phyloP scores from a whole-genome alignment of 2,797 vertebrate genomes.

The Myioborus miniatus region DNA sequence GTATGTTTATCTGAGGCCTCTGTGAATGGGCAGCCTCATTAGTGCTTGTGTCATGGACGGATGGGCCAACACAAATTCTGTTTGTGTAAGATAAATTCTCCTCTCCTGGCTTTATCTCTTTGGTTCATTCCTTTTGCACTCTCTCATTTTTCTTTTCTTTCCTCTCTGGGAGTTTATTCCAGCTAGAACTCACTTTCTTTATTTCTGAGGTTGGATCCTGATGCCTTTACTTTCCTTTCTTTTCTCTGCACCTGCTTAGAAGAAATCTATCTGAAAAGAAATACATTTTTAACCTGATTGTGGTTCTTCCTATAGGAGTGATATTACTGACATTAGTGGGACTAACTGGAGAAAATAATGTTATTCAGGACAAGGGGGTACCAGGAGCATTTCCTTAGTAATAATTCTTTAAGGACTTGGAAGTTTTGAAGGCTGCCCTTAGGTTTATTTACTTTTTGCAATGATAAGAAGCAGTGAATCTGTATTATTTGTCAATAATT shows the following conservation, averaged over 20 bases:
- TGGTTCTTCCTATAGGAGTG: not conserved
- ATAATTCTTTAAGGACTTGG: not conserved
- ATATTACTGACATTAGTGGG: not conserved
- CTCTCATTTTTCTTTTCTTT: not conserved
- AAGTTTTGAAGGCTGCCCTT: not conserved
- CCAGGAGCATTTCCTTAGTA: not conserved
- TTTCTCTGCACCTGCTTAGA: not conserved
- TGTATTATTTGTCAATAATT: not conserved
- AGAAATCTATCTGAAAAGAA: not conserved
- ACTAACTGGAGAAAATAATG: not conserved
- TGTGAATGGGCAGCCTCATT: slow-evolving; percentile 29
- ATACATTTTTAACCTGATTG: not conserved
- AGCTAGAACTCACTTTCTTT: not conserved
- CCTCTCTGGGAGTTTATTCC: not conserved
- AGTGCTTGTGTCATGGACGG: slow-evolving; percentile 32
- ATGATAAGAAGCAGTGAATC: not conserved
- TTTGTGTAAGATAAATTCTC: slow-evolving; percentile 45
- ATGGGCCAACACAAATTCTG: slow-evolving; percentile 46
- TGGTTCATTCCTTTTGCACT: not conserved
- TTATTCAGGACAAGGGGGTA: not conserved
- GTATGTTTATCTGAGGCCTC: slow-evolving; percentile 34
- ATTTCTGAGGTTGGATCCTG: not conserved
- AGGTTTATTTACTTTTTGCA: not conserved
- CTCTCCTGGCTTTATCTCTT: slow-evolving; percentile 13
- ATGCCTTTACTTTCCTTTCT: not conserved